Evolutionary conservation across 1,140 invertebrate genomes (phyloP).

Genomic region (Orchesella cincta): DNA sequence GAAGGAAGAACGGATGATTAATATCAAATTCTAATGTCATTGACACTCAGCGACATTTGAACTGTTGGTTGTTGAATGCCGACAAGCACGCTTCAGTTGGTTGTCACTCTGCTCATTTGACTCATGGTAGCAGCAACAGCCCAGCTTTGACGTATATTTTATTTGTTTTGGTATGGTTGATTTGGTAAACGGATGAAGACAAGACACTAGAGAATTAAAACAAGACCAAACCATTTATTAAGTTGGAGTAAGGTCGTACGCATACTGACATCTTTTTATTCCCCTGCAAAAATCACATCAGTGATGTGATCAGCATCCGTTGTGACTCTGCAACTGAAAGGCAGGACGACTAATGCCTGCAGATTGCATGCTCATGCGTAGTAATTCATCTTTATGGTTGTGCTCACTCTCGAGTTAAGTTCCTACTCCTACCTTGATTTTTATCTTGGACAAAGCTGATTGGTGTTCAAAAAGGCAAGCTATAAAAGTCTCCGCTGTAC

Average conservation of each 20-base stretch:
- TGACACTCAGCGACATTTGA: constrained; percentile 8
- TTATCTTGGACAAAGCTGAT: neutral
- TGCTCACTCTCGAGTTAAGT: no score
- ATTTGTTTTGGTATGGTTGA: no score
- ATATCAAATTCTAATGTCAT: neutral
- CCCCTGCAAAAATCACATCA: neutral
- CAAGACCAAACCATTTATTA: no score
- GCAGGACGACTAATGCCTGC: neutral
- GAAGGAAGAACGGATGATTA: no score
- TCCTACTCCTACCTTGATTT: neutral
- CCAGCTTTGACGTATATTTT: no score
- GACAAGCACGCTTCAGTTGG: neutral
- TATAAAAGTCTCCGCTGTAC: no score
- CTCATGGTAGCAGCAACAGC: no score
- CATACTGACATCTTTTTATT: neutral
- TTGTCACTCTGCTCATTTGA: neutral
- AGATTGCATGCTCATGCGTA: neutral
- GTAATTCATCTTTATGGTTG: no score
- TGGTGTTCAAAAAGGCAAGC: no score
- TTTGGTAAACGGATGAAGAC: no score
- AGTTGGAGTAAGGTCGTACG: no score
- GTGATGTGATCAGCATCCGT: neutral
- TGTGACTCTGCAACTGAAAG: neutral
- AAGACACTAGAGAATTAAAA: no score
- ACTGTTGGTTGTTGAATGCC: neutral